Base-by-base conservation (phyloP, 2,888 invertebrate genomes). In the Acrobasis consociella region DNA sequence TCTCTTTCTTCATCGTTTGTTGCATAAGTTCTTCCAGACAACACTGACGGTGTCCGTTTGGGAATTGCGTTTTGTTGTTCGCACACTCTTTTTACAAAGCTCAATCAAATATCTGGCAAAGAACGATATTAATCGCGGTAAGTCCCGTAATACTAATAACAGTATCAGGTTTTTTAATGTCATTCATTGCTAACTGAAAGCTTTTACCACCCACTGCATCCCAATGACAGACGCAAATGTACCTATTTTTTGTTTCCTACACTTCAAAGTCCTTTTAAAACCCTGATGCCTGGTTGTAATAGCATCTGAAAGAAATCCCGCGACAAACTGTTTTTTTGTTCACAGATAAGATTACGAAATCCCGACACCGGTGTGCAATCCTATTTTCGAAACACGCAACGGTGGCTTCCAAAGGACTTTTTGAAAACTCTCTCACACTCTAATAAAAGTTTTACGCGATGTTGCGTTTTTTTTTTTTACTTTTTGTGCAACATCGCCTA, bases 321-420 rank as follows among this genome's bases (percentile, higher is more conserved):
- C 74, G 76, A 83, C 77, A 78, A 81, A 80, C 80, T 72, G 73
- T 78, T 75, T 72, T 78, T 83, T 86, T 85, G 75, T 69, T 76
- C 64, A 60, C 70, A 87, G 89, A 91, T 91, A 91, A 91, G 88
- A 87, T 85, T 86, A 83, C 76, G 72, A 73, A 77, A 81, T 78
- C 71, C 71, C 76, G 72, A 69, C 71, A 74, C 73, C 78, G 78
- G 76, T 73, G 77, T 75, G 74, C 84, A 88, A 90, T 91, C 91
- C 89, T 80, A 89, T 90, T 89, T 82, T 72, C 78, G 82, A 83
- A 86, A 80, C 85, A 92, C 89, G 92, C 91, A 85, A 88, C 88
- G 82, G 78, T 85, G 92, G 87, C 82, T 91, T 85, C 81, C 80
- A 85, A 86, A 85, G 84, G 75, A 73, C 77, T 83, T 83, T 78